Percentiles rank a stretch among this genome's conserved stretches.
These are phyloP conservation scores for Carassius gibelio DNA, from an alignment of 2,113 vertebrate species.

Conservation along the genomic window DNA sequence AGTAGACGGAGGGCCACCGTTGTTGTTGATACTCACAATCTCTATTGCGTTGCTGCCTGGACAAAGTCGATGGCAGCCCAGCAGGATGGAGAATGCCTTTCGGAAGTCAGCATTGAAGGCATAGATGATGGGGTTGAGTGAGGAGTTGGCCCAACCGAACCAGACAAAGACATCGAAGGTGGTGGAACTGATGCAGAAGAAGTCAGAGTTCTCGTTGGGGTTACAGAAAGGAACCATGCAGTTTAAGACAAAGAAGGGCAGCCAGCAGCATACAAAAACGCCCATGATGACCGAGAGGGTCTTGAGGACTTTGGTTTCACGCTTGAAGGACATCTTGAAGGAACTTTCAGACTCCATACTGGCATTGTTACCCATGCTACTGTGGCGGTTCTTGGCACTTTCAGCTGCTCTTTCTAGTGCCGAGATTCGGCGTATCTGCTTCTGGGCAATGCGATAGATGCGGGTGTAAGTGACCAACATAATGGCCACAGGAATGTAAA, in stretches of 20 bases:
- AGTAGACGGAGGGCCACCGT: conserved; percentile 77
- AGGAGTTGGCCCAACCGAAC: conserved; percentile 99
- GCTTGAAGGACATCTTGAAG: conserved; percentile 98
- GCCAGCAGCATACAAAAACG: conserved; percentile 98
- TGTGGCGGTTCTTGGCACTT: conserved; percentile 94
- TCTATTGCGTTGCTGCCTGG: conserved; percentile 85
- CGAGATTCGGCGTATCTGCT: conserved; percentile 94
- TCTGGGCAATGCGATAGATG: conserved; percentile 97
- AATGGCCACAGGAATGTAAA: conserved; percentile 97
- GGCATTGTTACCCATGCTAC: conserved; percentile 82
- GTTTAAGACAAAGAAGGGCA: conserved; percentile 96
- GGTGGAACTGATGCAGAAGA: conserved; percentile 92
- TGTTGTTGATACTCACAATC: conserved; percentile 96
- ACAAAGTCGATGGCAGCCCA: conserved; percentile 93
- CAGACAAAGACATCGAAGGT: conserved; percentile 96
- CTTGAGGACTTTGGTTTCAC: conserved; percentile 98
- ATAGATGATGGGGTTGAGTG: conserved; percentile 97
- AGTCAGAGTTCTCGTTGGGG: conserved; percentile 75
- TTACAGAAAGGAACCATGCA: conserved; percentile 98
- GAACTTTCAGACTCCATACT: conserved; percentile 89
- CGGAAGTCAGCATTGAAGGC: conserved; percentile 98
- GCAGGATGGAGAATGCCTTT: conserved; percentile 93
- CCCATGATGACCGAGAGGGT: conserved; percentile 99
- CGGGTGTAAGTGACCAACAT: conserved; percentile 98
- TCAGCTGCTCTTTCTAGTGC: conserved; percentile 94